These are phyloP conservation scores for Echeneis naucrates DNA, from an alignment of 2,797 vertebrate genomes.

Conservation along the genomic window DNA sequence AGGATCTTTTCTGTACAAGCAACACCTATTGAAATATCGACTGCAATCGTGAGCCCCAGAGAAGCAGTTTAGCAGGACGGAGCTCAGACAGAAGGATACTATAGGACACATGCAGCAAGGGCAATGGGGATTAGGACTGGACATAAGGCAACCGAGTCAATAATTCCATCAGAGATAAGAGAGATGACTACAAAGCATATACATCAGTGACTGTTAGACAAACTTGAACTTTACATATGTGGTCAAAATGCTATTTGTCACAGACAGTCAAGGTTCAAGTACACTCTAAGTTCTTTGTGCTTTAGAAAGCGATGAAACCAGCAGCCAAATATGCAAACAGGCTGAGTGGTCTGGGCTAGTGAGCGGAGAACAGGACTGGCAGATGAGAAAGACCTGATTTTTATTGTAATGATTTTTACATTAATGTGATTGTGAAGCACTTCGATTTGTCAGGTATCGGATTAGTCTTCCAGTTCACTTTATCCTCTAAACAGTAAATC, in stretches of 20 bases:
- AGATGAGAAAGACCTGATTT: background rate
- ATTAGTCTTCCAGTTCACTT: too few species aligned
- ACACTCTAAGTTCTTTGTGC: background rate
- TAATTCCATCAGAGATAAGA: background rate
- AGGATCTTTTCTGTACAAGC: constrained; percentile 39
- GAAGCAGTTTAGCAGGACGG: constrained; percentile 13
- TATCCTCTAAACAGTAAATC: too few species aligned
- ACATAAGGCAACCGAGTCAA: constrained; percentile 12
- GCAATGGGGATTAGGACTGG: constrained; percentile 2
- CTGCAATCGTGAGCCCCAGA: constrained; percentile 18
- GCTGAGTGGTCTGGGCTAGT: too few species aligned
- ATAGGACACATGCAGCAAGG: background rate
- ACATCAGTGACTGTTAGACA: constrained; percentile 7
- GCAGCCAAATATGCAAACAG: constrained; percentile 12
- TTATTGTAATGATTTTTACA: background rate
- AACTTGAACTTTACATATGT: background rate
- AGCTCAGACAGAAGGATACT: constrained; percentile 3
- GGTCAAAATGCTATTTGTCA: background rate
- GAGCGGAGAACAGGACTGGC: background rate
- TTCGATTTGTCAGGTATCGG: too few species aligned
- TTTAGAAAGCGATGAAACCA: background rate
- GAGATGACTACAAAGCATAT: background rate
- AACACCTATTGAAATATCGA: constrained; percentile 24
- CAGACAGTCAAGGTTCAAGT: background rate
- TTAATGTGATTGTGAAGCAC: background rate